Evolutionary conservation across 2,888 invertebrate species (phyloP).

Genomic region (Furcula furcula): DNA sequence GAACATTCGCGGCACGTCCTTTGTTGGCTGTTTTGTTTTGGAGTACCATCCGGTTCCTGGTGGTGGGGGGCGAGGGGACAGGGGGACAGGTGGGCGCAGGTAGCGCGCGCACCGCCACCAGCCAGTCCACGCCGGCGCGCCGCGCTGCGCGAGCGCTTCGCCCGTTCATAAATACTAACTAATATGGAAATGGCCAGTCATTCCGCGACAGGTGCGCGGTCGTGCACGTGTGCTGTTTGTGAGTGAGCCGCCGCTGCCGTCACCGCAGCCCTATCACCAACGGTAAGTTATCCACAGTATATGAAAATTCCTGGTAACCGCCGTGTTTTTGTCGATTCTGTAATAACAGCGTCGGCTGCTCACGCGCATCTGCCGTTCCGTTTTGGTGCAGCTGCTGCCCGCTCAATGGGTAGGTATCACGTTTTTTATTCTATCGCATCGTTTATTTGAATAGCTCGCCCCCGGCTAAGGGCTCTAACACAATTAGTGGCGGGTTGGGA

Average conservation of each 20-base stretch:
- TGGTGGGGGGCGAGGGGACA: slow-evolving; percentile 74
- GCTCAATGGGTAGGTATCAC: slow-evolving; percentile 62
- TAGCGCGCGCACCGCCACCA: slow-evolving; percentile 67
- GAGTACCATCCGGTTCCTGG: slow-evolving; percentile 80
- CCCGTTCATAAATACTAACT: slow-evolving; percentile 54
- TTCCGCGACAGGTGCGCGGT: slow-evolving; percentile 79
- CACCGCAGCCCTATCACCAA: slow-evolving; percentile 36
- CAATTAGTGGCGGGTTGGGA: slow-evolving; percentile 44
- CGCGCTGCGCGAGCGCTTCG: slow-evolving; percentile 74
- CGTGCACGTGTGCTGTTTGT: slow-evolving; percentile 80
- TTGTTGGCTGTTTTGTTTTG: slow-evolving; percentile 81
- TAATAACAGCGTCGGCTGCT: slow-evolving; percentile 57
- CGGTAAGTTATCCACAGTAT: slow-evolving; percentile 56
- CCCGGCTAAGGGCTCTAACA: slow-evolving; percentile 55
- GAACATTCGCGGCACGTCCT: slow-evolving; percentile 80
- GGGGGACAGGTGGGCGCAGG: slow-evolving; percentile 79
- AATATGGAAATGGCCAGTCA: slow-evolving; percentile 75
- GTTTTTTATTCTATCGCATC: slow-evolving; percentile 56
- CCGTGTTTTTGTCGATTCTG: slow-evolving; percentile 57
- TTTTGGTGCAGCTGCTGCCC: slow-evolving; percentile 69
- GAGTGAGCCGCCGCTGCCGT: slow-evolving; percentile 70
- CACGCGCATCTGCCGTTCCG: slow-evolving; percentile 74
- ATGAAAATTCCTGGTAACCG: slow-evolving; percentile 42
- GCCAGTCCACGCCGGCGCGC: slow-evolving; percentile 71
- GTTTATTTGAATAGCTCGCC: slow-evolving; percentile 50